phyloP scores from a whole-genome alignment of 1,140 invertebrate genomes.

The Scaptodrosophila lebanonensis region DNA sequence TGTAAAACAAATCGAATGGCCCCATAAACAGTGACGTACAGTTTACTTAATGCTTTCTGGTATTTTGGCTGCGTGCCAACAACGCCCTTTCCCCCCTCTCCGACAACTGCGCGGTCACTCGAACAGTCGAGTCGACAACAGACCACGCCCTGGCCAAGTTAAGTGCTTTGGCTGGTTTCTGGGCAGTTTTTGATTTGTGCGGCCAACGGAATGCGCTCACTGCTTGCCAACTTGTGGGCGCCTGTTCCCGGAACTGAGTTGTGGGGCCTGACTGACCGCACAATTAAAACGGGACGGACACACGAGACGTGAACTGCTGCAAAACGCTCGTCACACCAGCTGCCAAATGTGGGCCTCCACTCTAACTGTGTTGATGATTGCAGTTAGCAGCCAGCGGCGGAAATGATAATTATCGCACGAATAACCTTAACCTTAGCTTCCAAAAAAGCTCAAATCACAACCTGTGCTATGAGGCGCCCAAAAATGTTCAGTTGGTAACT shows the following conservation, averaged over 20 bases:
- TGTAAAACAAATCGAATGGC: slow-evolving; percentile 18
- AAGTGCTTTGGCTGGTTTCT: not conserved
- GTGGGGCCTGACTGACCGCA: slow-evolving; percentile 77
- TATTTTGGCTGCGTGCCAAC: slow-evolving; percentile 39
- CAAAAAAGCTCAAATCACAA: slow-evolving; percentile 77
- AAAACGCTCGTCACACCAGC: slow-evolving; percentile 10
- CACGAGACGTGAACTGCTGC: slow-evolving; percentile 31
- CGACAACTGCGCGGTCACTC: slow-evolving; percentile 21
- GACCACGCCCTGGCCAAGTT: slow-evolving; percentile 43
- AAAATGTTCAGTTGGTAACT: slow-evolving; percentile 54
- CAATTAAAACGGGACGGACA: slow-evolving; percentile 66
- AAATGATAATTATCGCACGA: slow-evolving; percentile 11
- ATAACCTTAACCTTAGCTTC: slow-evolving; percentile 77
- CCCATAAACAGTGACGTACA: slow-evolving; percentile 19
- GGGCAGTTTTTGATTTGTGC: slow-evolving; percentile 38
- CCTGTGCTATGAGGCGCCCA: slow-evolving; percentile 75
- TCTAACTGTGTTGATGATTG: slow-evolving; percentile 29
- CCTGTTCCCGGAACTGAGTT: slow-evolving; percentile 76
- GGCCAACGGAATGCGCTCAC: slow-evolving; percentile 34
- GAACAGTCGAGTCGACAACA: slow-evolving; percentile 21
- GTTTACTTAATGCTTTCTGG: slow-evolving; percentile 39
- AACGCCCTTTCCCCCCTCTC: slow-evolving; percentile 11
- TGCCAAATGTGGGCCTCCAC: slow-evolving; percentile 1
- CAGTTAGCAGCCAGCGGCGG: slow-evolving; percentile 37
- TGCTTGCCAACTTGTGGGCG: slow-evolving; percentile 56